Conservation (phyloP, 2,888 invertebrate species). For the Diarsia rubi region DNA sequence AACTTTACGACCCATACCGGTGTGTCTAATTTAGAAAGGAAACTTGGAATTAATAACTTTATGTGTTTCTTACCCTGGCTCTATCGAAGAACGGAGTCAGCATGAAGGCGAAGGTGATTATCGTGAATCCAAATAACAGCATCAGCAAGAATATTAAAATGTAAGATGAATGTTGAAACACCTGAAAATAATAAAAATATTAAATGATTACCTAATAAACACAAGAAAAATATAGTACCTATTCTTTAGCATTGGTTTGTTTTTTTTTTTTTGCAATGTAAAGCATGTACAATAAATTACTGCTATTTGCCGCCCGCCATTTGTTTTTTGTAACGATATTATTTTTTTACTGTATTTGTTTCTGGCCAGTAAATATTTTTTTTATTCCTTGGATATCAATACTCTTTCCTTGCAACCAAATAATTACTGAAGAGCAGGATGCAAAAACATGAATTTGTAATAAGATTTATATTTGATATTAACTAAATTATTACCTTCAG, state of each 20-base stretch:
- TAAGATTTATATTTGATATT: neutral
- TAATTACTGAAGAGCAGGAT: neutral
- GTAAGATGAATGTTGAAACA: constrained; percentile 95
- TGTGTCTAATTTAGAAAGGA: neutral
- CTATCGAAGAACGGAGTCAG: constrained; percentile 96
- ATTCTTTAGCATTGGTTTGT: too few species aligned
- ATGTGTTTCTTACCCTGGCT: constrained; percentile 92
- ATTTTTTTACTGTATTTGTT: neutral
- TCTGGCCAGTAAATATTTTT: neutral
- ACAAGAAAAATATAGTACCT: neutral
- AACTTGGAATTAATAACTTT: neutral
- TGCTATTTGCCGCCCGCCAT: neutral
- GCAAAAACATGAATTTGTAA: neutral
- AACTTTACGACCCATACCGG: neutral
- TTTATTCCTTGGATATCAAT: neutral
- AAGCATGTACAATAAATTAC: too few species aligned
- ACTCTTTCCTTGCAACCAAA: constrained; percentile 4
- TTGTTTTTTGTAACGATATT: neutral
- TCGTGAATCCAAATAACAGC: constrained; percentile 94
- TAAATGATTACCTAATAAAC: neutral
- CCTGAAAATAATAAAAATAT: constrained; percentile 80
- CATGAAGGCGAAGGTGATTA: constrained; percentile 96
- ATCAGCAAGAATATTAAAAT: constrained; percentile 95
- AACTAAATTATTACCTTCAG: constrained; percentile 89
- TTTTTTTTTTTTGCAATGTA: neutral